Base-by-base conservation (phyloP, 1,140 invertebrate genomes). In the Trichonephila inaurata region DNA sequence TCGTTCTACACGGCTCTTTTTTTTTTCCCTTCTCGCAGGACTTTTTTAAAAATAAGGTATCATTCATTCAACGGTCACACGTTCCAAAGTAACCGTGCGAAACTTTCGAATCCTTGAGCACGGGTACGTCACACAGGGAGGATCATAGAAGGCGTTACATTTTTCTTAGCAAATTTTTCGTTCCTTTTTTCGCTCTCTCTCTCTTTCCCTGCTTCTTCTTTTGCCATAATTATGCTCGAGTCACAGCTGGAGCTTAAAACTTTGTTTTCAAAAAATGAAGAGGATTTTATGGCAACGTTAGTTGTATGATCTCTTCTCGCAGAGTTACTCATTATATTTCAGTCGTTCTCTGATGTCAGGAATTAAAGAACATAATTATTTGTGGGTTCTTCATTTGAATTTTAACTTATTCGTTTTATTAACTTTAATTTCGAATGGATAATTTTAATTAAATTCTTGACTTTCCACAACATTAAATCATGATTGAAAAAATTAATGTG, bases 21-120 rank as follows among this genome's bases (percentile, higher is more conserved):
- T 60, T 83, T 83, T 24, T 58, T n/a, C n/a, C 14, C 4, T 40
- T 40, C 33, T 40, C 33, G 33, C 8, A 21, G 12, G 14, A 77
- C n/a, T 77, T 77, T 83, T 24, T 83, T 33, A 77, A 83, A 58
- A 58, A 19, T 51, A 83, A 51, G 82, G 82, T 51, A 83, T 83
- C 82, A 60, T 83, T 83, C 82, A 83, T 83, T 60, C 82, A 83
- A 83, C 44, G 82, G 40, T 51, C 81, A 58, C 44, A 83, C 44
- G 81, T 83, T 83, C 44, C 69, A 77, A 77, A 18, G 69, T 33
- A 77, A 77, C 72, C 28, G 72, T 77, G 72, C 28, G 72, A n/a
- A n/a, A n/a, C n/a, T n/a, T n/a, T n/a, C n/a, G n/a, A 77, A 77
- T 77, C 72, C 72, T 77, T 77, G 28, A 7, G 72, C 5, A 33